phyloP scores from a whole-genome alignment of 2,113 vertebrate species.

The Camelus bactrianus region DNA sequence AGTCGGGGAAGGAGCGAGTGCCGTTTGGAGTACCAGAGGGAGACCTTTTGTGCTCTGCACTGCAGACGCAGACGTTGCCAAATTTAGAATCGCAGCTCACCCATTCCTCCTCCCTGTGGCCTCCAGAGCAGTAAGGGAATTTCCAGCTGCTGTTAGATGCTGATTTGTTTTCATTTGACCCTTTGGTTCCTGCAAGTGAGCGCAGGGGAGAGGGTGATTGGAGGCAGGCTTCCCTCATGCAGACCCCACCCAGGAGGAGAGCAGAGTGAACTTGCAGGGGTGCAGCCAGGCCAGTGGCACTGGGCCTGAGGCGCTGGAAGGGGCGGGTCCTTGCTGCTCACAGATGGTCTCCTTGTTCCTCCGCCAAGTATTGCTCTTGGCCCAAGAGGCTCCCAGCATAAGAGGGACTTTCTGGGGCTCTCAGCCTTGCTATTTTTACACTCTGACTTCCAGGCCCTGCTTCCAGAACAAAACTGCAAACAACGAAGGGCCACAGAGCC shows the following conservation, averaged over 20 bases:
- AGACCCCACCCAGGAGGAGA: neutral
- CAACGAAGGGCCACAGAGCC: neutral
- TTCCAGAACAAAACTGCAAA: constrained; percentile 35
- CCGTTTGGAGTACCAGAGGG: neutral
- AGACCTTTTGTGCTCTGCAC: neutral
- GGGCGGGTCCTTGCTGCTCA: neutral
- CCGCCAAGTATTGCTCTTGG: constrained; percentile 44
- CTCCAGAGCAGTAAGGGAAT: constrained; percentile 44
- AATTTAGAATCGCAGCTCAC: constrained; percentile 26
- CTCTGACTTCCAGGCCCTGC: constrained; percentile 49
- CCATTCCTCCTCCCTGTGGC: neutral
- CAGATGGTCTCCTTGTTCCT: constrained; percentile 52
- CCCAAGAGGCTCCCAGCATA: constrained; percentile 32
- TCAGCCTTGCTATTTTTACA: constrained; percentile 68
- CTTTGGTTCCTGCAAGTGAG: neutral
- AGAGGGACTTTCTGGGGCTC: constrained; percentile 54
- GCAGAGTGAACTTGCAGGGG: neutral
- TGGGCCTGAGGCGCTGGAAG: neutral
- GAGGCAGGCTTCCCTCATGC: neutral
- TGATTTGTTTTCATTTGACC: constrained; percentile 56
- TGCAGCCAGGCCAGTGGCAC: neutral
- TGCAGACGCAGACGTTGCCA: neutral
- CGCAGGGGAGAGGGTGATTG: neutral
- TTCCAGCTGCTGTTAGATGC: constrained; percentile 43
- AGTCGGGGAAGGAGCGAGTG: neutral